These are phyloP conservation scores for Drosophila birchii DNA, from an alignment of 2,888 invertebrate species.

Conservation along the genomic window DNA sequence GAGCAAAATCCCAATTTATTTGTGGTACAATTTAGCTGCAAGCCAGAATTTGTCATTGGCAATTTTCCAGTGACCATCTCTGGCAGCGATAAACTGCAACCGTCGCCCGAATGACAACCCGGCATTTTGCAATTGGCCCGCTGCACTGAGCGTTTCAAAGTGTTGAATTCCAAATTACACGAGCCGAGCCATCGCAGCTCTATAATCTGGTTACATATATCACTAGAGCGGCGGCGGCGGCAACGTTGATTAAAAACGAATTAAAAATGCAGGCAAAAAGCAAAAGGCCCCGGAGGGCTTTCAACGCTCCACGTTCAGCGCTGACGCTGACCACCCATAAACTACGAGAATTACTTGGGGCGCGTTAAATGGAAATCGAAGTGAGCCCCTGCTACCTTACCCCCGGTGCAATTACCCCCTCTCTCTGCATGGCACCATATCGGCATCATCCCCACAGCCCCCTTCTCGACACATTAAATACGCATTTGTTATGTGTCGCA, in stretches of 20 bases:
- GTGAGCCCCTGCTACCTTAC: slow-evolving; percentile 18
- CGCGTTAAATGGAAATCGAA: slow-evolving; percentile 75
- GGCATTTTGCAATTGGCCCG: slow-evolving; percentile 51
- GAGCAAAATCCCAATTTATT: slow-evolving; percentile 29
- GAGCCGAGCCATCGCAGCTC: slow-evolving; percentile 54
- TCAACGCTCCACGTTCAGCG: slow-evolving; percentile 65
- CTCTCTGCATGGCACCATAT: slow-evolving; percentile 3
- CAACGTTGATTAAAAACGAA: slow-evolving; percentile 76
- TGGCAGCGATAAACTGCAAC: slow-evolving; percentile 50
- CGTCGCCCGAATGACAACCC: slow-evolving; percentile 41
- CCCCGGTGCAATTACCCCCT: slow-evolving; percentile 22
- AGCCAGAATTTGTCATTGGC: slow-evolving; percentile 46
- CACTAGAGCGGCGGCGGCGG: slow-evolving; percentile 44
- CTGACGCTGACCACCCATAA: slow-evolving; percentile 68
- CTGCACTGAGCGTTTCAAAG: slow-evolving; percentile 58
- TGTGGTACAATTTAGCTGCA: slow-evolving; percentile 23
- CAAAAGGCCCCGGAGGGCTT: slow-evolving; percentile 67
- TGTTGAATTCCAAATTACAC: slow-evolving; percentile 77
- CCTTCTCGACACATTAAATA: slow-evolving; percentile 78
- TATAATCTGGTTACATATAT: slow-evolving; percentile 77
- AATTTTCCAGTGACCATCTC: slow-evolving; percentile 47
- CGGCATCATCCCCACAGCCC: slow-evolving; percentile 12
- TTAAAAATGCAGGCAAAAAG: slow-evolving; percentile 68
- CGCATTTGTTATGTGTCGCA: slow-evolving; percentile 78
- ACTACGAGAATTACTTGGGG: slow-evolving; percentile 62